phyloP scores from a whole-genome alignment of 92 coral and sea anemone species.

The Micromussa lordhowensis region DNA sequence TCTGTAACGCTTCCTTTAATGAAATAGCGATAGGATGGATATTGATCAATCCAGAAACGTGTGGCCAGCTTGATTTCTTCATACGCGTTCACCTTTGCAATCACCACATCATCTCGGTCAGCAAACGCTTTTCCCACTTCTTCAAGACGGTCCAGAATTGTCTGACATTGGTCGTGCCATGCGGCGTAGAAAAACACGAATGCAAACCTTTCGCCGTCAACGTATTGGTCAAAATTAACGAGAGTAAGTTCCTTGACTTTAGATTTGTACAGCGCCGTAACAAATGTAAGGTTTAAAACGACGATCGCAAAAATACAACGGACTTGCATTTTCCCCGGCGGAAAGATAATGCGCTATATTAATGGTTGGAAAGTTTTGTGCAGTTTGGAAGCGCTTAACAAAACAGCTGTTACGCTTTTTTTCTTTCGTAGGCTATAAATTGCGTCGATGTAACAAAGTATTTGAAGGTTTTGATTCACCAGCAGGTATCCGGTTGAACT shows the following conservation, averaged over 20 bases:
- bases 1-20: constrained; percentile 93
- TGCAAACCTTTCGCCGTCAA: constrained; percentile 87
- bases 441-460: background rate
- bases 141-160: constrained; percentile 64
- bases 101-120: constrained; percentile 69
- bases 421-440: background rate
- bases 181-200: constrained; percentile 97
- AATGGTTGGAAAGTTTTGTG: background rate
- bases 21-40: constrained; percentile 90
- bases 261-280: constrained; percentile 13
- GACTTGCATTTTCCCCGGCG: constrained; percentile 7
- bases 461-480: background rate
- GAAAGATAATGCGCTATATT: background rate
- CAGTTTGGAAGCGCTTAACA: background rate
- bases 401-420: background rate
- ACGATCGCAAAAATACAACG: background rate
- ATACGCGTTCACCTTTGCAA: constrained; percentile 92
- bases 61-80: constrained; percentile 91
- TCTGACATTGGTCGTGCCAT: constrained; percentile 82
- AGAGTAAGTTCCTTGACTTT: constrained; percentile 61
- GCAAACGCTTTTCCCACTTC: constrained; percentile 75
- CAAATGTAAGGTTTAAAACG: constrained; percentile 10
- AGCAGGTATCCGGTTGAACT: background rate
- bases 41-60: constrained; percentile 89
- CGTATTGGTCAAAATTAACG: constrained; percentile 62